Base-by-base conservation (phyloP, 2,888 invertebrate genomes). In the Noctua janthina region DNA sequence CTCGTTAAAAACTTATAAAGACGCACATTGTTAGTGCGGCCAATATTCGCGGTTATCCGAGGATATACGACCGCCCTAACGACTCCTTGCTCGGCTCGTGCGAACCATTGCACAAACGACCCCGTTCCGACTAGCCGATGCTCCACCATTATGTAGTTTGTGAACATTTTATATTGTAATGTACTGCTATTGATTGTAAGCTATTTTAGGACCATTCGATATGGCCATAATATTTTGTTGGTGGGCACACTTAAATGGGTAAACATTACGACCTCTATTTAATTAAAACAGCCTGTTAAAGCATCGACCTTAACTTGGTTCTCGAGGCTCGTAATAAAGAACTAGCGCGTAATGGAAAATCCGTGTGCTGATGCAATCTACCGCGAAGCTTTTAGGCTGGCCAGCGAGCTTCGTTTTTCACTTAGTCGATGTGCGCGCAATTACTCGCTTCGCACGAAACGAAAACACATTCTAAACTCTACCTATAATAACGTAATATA, bases 1-100 rank as follows among this genome's bases (percentile, higher is more conserved):
- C 96, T 96, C 97, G 96, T 97, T 97, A 97, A 96, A 97, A 97
- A 97, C 96, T 97, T 97, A 96, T 96, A 97, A 97, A 97, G 96
- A 97, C 96, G 96, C 96, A 96, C 96, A 96, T 96, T 97, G 96
- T 97, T 97, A 96, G 96, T 93, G 94, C 93, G 94, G 96, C 96
- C 96, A 97, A 96, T 96, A 96, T 96, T 96, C 96, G 95, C 94
- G 94, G 95, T 91, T 94, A 93, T 93, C 94, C 93, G 92, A 92
- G 93, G 94, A 95, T 95, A 95, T 95, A 96, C 94, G 94, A 93
- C 92, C 95, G 92, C 92, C 91, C 93, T 96, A 96, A 96, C 96
- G 95, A 96, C 94, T 93, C 91, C 92, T 91, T 90, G 90, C 92
- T 89, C 89, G 90, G 90, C 84, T 89, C 88, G 87, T 87, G 89